These are phyloP conservation scores for Paramisgurnus dabryanus DNA, from an alignment of 2,113 vertebrate species.

Conservation along the genomic window DNA sequence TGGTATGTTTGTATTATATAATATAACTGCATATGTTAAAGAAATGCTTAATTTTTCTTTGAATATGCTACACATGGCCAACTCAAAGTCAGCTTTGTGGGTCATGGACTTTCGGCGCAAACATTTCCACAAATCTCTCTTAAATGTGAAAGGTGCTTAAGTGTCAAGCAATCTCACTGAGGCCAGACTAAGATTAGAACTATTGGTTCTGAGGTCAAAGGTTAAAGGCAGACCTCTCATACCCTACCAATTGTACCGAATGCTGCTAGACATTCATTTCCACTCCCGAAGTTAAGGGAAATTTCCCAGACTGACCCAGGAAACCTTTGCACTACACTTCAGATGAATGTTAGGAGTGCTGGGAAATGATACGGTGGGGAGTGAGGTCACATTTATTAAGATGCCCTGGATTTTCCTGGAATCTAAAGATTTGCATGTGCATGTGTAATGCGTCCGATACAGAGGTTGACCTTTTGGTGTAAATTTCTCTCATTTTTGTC, in stretches of 20 bases:
- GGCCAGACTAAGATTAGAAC: constrained; percentile 66
- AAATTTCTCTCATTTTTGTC: no score
- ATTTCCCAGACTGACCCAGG: constrained; percentile 42
- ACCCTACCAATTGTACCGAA: constrained; percentile 55
- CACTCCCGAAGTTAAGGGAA: constrained; percentile 36
- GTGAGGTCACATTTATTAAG: background rate
- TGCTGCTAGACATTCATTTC: constrained; percentile 48
- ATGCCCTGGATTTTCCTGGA: background rate
- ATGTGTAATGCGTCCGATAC: background rate
- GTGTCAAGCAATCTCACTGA: constrained; percentile 61
- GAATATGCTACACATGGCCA: constrained; percentile 41
- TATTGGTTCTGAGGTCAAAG: constrained; percentile 56
- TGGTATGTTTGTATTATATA: background rate
- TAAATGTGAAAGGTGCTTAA: constrained; percentile 62
- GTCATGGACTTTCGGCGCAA: constrained; percentile 68
- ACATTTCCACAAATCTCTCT: constrained; percentile 67
- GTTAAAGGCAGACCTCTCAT: constrained; percentile 54
- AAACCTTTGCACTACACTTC: constrained; percentile 35
- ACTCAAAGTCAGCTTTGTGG: constrained; percentile 56
- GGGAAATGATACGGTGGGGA: constrained; percentile 26
- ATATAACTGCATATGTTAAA: background rate
- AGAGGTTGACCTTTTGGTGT: no score
- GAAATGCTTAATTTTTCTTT: background rate
- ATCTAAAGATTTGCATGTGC: background rate
- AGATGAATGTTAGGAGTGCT: constrained; percentile 27